phyloP scores from a whole-genome alignment of 1,140 invertebrate genomes.

The Tribolium madens region DNA sequence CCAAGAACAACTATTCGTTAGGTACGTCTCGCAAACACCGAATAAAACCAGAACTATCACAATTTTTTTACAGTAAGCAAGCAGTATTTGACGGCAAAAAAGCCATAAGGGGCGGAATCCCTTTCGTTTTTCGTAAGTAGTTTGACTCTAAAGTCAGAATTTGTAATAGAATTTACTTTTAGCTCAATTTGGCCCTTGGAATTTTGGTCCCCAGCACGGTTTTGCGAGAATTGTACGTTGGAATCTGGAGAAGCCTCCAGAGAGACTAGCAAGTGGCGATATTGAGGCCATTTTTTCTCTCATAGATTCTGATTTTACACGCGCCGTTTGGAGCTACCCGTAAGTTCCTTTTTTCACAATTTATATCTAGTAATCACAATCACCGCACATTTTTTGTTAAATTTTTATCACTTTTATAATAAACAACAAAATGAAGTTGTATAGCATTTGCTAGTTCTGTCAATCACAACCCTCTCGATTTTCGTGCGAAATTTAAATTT shows the following conservation, averaged over 20 bases:
- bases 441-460: neutral
- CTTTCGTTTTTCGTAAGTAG: constrained; percentile 95
- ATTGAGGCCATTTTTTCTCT: constrained; percentile 92
- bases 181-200: constrained; percentile 96
- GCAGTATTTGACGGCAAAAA: constrained; percentile 96
- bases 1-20: constrained; percentile 94
- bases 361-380: too few species aligned
- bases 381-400: neutral
- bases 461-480: neutral
- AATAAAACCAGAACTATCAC: neutral
- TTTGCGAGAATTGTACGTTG: constrained; percentile 93
- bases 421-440: neutral
- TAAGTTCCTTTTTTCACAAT: constrained; percentile 66
- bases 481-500: neutral
- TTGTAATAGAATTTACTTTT: constrained; percentile 55
- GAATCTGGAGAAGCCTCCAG: constrained; percentile 89
- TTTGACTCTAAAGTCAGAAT: neutral
- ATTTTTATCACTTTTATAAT: too few species aligned
- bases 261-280: constrained; percentile 87
- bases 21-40: constrained; percentile 72
- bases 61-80: constrained; percentile 81
- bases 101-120: constrained; percentile 94
- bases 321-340: constrained; percentile 95
- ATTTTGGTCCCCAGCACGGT: constrained; percentile 92
- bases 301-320: constrained; percentile 92